Evolutionary conservation across 2,113 vertebrate genomes (phyloP).

Genomic region (Pardalotus punctatus): DNA sequence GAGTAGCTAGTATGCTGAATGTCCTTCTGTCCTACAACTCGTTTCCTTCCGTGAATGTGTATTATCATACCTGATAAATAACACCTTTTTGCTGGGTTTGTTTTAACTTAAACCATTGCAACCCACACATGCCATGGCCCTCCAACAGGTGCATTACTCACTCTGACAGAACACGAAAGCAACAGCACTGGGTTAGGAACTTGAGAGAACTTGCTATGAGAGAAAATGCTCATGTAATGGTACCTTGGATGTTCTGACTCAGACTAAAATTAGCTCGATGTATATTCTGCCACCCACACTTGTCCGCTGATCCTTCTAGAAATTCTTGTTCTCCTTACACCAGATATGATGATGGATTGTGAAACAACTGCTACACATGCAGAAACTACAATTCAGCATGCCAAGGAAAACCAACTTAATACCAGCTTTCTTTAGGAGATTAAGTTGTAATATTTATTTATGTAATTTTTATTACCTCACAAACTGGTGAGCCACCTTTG

Average conservation of each 20-base stretch:
- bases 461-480: background rate
- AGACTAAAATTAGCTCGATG: background rate
- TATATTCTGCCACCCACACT: background rate
- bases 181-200: background rate
- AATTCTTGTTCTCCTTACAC: background rate
- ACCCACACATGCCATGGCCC: fast-evolving
- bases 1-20: background rate
- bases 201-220: background rate
- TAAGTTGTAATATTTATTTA: background rate
- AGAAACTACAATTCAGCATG: background rate
- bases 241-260: background rate
- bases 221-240: background rate
- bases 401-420: background rate
- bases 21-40: background rate
- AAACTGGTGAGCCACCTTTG: background rate
- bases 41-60: fast-evolving
- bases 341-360: background rate
- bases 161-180: background rate
- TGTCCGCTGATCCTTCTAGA: background rate
- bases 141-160: background rate
- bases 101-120: background rate
- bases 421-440: background rate
- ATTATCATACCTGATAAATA: background rate
- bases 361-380: background rate
- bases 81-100: background rate